Evolutionary conservation across 2,797 vertebrate species (phyloP), one percentile per base, ranked within the genome.

Genomic region (Spinus olivaceus): DNA sequence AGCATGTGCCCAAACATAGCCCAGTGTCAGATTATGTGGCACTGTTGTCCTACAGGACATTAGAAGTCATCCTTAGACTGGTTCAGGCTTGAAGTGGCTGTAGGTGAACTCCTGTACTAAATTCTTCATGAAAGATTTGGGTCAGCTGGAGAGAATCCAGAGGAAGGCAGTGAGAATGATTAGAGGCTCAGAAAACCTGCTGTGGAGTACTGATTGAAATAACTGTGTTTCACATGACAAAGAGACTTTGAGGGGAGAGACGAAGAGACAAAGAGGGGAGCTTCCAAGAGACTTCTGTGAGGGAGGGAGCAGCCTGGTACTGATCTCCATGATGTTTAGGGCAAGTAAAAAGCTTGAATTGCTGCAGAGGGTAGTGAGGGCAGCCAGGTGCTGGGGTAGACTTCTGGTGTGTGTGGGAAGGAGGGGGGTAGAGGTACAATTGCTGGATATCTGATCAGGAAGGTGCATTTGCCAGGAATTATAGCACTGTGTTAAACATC

Each of bases 51-150:
- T 90, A 1, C 28, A 69, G 72, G 53, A 70, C 23, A 8, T 78
- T 46, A 77, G 44, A 90, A 93, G 42, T 86, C 21, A 72, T 63
- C 47, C 25, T 79, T 81, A 17, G 66, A 51, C 77, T 84, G 30
- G 14, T 59, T 91, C 35, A 79, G 70, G 42, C 50, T 86, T 86
- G 66, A 88, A 74, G 72, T 78, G 73, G 81, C 66, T 71, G 42
- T 92, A 90, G 81, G 70, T 93, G 39, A 63, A 69, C 66, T 79
- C 66, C 35, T 88, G 24, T 47, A 61, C 47, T 57, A 79, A 79
- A 78, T 90, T 83, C 79, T 91, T 84, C 17, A 27, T 84, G 70
- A 93, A 95, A 86, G 59, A 66, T 93, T 93, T 81, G 78, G 81
- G 77, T 93, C 88, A 86, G 6, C 66, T 84, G 86, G 73, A 90